Evolutionary conservation across 2,888 invertebrate species (phyloP).

Genomic region (Aporophyla lueneburgensis): DNA sequence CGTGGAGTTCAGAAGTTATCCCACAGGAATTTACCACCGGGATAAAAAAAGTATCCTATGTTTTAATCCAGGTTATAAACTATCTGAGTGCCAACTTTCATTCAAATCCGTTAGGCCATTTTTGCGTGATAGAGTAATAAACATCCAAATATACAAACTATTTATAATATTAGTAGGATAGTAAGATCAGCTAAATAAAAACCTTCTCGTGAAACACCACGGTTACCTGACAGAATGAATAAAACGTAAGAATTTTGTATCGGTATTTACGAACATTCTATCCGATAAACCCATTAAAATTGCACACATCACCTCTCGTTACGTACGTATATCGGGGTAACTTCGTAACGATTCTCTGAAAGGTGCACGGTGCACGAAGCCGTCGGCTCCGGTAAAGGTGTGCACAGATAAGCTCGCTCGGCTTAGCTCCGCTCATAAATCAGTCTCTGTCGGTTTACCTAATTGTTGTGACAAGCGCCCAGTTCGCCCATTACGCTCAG

Average conservation of each 20-base stretch:
- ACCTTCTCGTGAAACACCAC: background rate
- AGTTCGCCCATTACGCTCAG: slow-evolving; percentile 39
- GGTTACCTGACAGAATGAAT: background rate
- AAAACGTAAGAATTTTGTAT: background rate
- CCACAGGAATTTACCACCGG: no score
- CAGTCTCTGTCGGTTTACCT: slow-evolving; percentile 69
- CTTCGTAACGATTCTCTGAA: slow-evolving; percentile 36
- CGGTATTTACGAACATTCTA: background rate
- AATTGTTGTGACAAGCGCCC: slow-evolving; percentile 72
- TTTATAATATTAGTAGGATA: no score
- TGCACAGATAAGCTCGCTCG: slow-evolving; percentile 63
- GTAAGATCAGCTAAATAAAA: no score
- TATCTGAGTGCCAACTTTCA: no score
- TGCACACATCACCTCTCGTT: slow-evolving; percentile 1
- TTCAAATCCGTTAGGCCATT: no score
- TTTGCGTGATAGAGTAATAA: no score
- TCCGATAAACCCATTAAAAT: background rate
- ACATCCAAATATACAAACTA: no score
- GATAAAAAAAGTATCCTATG: no score
- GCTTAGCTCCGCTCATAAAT: slow-evolving; percentile 73
- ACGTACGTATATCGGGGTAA: background rate
- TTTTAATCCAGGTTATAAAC: no score
- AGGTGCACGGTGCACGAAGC: slow-evolving; percentile 28
- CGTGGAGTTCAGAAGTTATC: no score
- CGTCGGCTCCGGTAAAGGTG: slow-evolving; percentile 51